phyloP scores from a whole-genome alignment of 2,113 vertebrate genomes.

The Bos taurus region ARS-UCD2.0 NC_037345.1:57467001-57467500 shows the following conservation, averaged over 20 bases:
- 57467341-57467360: not conserved
- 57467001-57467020: not conserved
- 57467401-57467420: not conserved
- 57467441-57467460: not conserved
- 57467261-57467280: not conserved
- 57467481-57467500: not conserved
- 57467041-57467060: too few relatives aligned
- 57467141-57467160: not conserved
- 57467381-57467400: fast-evolving
- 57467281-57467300: not conserved
- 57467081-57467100: not conserved
- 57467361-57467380: not conserved
- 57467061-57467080: not conserved
- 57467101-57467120: not conserved
- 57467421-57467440: not conserved
- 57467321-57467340: not conserved
- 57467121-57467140: not conserved
- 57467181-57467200: not conserved
- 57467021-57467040: not conserved
- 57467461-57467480: not conserved
- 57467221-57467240: not conserved
- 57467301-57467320: not conserved
- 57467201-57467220: not conserved
- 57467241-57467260: not conserved
- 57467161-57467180: not conserved